Percentiles rank a stretch among this genome's conserved stretches.
Evolutionary conservation across 2,888 invertebrate species (phyloP).

Genomic region (Eilema griseolum): DNA sequence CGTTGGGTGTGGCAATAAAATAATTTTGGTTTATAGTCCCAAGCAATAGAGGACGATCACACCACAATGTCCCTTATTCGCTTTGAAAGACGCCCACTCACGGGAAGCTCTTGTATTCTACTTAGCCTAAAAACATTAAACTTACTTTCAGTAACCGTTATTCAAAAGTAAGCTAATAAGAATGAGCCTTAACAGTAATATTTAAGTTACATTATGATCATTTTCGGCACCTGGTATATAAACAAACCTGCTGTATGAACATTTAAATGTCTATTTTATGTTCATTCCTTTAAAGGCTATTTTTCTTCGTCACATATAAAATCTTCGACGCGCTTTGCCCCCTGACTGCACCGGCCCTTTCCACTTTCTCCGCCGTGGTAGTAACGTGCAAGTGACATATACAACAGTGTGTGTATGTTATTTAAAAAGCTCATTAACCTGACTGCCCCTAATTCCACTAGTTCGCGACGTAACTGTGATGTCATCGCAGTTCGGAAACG

Average conservation of each 20-base stretch:
- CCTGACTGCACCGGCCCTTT: too few species aligned
- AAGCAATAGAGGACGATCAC: too few species aligned
- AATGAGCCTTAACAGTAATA: not conserved
- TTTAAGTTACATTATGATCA: too few species aligned
- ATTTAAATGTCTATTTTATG: too few species aligned
- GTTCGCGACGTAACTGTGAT: conserved; percentile 29
- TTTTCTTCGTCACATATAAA: too few species aligned
- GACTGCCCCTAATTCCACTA: conserved; percentile 30
- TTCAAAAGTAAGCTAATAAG: not conserved
- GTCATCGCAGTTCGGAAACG: conserved; percentile 29
- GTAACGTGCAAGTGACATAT: not conserved
- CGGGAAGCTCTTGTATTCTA: not conserved
- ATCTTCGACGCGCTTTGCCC: too few species aligned
- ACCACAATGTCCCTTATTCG: not conserved
- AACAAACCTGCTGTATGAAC: too few species aligned
- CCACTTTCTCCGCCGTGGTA: too few species aligned
- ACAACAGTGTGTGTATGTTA: not conserved
- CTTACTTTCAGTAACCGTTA: not conserved
- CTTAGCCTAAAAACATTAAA: not conserved
- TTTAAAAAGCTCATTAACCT: conserved; percentile 35
- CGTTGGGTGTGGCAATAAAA: not conserved
- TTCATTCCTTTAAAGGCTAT: too few species aligned
- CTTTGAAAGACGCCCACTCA: not conserved
- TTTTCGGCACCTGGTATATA: too few species aligned
- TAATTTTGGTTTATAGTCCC: not conserved